Percentiles rank a stretch among this genome's conserved stretches.
phyloP scores from a whole-genome alignment of 2,113 vertebrate species.

The Perccottus glenii region DNA sequence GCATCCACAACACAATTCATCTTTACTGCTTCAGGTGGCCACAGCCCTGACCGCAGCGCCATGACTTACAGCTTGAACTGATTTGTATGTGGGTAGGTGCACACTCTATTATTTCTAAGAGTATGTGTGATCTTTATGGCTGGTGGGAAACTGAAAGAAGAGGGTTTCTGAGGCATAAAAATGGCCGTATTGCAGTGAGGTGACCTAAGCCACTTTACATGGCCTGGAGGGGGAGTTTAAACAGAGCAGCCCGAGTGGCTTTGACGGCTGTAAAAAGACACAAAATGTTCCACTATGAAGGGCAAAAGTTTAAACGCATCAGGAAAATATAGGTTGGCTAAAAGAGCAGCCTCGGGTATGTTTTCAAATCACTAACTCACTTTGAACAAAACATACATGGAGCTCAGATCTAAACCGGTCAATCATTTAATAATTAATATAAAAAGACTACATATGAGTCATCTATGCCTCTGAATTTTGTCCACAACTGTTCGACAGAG shows the following conservation, averaged over 20 bases:
- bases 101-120: slow-evolving; percentile 6
- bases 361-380: too few species aligned
- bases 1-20: slow-evolving; percentile 43
- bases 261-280: slow-evolving; percentile 30
- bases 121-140: slow-evolving; percentile 26
- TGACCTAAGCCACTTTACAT: slow-evolving; percentile 53
- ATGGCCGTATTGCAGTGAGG: slow-evolving; percentile 22
- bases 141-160: slow-evolving; percentile 3
- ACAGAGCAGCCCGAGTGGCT: slow-evolving; percentile 35
- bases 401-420: neutral
- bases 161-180: slow-evolving; percentile 42
- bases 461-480: too few species aligned
- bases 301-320: slow-evolving; percentile 9
- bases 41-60: slow-evolving; percentile 12
- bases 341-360: neutral
- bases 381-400: neutral
- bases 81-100: slow-evolving; percentile 6
- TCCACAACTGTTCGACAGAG: too few species aligned
- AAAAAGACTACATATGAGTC: neutral
- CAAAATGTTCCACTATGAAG: slow-evolving; percentile 19
- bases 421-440: neutral
- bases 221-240: slow-evolving; percentile 40
- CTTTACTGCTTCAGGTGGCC: slow-evolving; percentile 47
- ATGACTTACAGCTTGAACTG: slow-evolving; percentile 36
- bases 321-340: neutral